Base-by-base conservation (phyloP, 2,797 vertebrate species). In the Mormyrus proboscirostris region DNA sequence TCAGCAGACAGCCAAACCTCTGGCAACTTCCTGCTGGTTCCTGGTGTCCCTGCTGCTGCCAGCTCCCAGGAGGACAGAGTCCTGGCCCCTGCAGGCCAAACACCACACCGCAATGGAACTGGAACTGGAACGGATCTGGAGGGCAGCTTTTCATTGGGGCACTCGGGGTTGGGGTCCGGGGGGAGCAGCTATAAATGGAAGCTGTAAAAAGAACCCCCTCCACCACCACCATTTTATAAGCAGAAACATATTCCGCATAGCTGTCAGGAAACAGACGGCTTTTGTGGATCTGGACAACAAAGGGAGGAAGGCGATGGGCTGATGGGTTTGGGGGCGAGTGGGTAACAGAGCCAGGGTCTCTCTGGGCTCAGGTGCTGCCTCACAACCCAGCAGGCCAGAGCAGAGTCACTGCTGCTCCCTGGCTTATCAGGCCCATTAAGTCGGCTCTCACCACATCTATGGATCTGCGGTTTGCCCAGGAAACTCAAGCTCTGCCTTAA, bases 141-240 rank as follows among this genome's bases (percentile, higher is more conserved):
- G 62, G 84, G 25, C 41, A 49, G 84, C 65, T 57, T 59, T 87
- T 29, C n/a, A 65, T 29, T 86, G 19, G 57, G 22, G 49, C 33
- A 65, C 38, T 47, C 0, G 38, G 16, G 73, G 73, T 41, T 79
- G 73, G 65, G 90, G 76, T 47, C 38, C 22, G 38, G 41, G 76
- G 33, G 14, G 76, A 47, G 76, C 38, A 47, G 76, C 76, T 47
- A 94, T 95, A 94, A 95, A 95, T 95, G 92, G 93, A 91, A 88
- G 86, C 89, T 38, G 49, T 19, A 86, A 86, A 38, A 47, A 25
- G 29, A 79, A 25, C 19, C 86, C 29, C 14, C 19, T 2, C 8
- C 50, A n/a, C 38, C 38, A 41, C 16, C 22, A n/a, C 38, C 33
- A 16, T 41, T 84, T 84, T 88, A 88, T 88, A 86, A 90, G 84